These are phyloP conservation scores for Riparia riparia DNA, from an alignment of 2,113 vertebrate genomes.

Conservation along the genomic window DNA sequence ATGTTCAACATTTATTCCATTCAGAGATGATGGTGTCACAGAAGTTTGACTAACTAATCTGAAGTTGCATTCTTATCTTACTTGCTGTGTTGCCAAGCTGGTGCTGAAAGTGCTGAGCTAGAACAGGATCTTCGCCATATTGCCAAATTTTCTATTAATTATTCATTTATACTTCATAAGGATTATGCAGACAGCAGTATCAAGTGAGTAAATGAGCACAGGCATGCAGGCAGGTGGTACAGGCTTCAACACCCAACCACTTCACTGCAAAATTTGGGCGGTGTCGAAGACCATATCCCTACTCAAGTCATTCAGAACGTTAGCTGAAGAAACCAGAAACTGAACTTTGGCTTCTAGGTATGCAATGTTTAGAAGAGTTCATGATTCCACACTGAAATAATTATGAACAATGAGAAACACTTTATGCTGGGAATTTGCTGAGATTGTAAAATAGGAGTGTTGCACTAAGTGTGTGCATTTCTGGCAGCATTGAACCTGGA, in stretches of 20 bases:
- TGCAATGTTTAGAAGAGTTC: neutral
- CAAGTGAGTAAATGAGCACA: neutral
- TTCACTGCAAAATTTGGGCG: neutral
- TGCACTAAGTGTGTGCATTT: neutral
- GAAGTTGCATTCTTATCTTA: neutral
- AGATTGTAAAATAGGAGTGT: neutral
- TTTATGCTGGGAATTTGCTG: neutral
- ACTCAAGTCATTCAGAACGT: neutral
- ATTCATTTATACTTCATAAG: neutral
- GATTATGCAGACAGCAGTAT: neutral
- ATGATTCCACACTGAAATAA: neutral
- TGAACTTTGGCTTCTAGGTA: neutral
- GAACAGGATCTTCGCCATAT: neutral
- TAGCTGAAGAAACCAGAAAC: neutral
- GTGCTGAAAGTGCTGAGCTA: neutral
- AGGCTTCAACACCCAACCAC: neutral
- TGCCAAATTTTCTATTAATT: neutral
- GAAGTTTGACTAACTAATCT: neutral
- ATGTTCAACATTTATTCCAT: neutral
- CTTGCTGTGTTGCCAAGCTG: neutral
- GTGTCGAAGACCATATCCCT: neutral
- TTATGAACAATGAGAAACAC: neutral
- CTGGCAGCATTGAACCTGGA: neutral
- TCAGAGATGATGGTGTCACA: neutral
- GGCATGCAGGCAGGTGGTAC: neutral